These are phyloP conservation scores for Meta bourneti DNA, from an alignment of 2,888 invertebrate genomes.

Conservation along the genomic window DNA sequence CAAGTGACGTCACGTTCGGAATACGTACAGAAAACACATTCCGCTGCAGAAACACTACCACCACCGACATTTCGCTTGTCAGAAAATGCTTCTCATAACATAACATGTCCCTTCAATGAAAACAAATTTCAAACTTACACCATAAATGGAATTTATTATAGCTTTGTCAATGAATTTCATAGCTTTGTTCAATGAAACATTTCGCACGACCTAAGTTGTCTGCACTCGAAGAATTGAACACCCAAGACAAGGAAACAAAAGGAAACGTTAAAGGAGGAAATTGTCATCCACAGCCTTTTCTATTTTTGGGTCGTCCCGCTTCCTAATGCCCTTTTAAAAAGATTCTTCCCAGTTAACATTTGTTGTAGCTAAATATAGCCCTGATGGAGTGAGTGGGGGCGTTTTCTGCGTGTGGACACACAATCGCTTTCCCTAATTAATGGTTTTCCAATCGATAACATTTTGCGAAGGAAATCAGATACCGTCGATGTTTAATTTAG, in stretches of 20 bases:
- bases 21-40: no score
- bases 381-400: not conserved
- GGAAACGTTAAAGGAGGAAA: not conserved
- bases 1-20: no score
- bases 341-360: not conserved
- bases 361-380: not conserved
- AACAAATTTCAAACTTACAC: no score
- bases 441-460: conserved; percentile 50
- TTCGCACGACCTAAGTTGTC: no score
- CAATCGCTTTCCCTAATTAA: conserved; percentile 46
- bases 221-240: not conserved
- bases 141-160: no score
- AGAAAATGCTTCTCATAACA: no score
- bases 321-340: not conserved
- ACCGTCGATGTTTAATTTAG: conserved; percentile 40
- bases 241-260: not conserved
- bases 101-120: no score
- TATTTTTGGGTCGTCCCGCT: not conserved
- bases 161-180: no score
- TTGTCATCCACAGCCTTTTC: not conserved
- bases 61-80: no score
- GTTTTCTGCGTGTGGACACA: not conserved
- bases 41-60: no score
- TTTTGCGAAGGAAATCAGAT: conserved; percentile 42
- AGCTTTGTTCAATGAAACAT: no score